These are phyloP conservation scores for Amblyjoppa proteus DNA, from an alignment of 2,888 invertebrate genomes.

Conservation along the genomic window DNA sequence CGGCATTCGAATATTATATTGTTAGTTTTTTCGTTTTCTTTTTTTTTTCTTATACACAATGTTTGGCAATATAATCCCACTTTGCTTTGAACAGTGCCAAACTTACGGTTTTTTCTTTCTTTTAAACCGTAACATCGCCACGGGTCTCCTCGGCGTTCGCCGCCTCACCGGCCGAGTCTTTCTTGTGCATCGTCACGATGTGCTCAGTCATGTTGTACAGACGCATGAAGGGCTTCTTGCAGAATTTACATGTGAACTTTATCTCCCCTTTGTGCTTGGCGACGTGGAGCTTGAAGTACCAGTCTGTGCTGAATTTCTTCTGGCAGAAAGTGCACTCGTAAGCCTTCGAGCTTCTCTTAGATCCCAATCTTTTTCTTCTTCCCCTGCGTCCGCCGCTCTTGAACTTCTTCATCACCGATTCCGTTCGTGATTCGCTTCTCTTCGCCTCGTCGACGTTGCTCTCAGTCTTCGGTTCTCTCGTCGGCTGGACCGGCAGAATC, in stretches of 20 bases:
- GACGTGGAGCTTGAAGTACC: slow-evolving; percentile 82
- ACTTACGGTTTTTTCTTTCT: slow-evolving; percentile 15
- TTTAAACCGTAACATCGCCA: slow-evolving; percentile 24
- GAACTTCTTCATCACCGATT: slow-evolving; percentile 37
- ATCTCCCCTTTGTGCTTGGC: slow-evolving; percentile 79
- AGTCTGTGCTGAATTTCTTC: slow-evolving; percentile 81
- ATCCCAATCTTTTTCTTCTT: slow-evolving; percentile 57
- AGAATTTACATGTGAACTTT: slow-evolving; percentile 77
- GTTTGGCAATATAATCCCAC: slow-evolving; percentile 32
- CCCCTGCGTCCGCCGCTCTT: slow-evolving; percentile 57
- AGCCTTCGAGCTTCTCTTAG: slow-evolving; percentile 69
- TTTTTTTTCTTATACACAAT: slow-evolving; percentile 19
- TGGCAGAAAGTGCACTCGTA: slow-evolving; percentile 79
- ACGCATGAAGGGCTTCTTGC: slow-evolving; percentile 78
- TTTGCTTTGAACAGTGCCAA: slow-evolving; percentile 12
- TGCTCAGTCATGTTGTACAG: slow-evolving; percentile 79
- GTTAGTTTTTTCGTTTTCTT: slow-evolving; percentile 3
- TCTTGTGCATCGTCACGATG: slow-evolving; percentile 73
- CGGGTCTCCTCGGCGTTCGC: slow-evolving; percentile 27
- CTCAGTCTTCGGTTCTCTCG: slow-evolving; percentile 9
- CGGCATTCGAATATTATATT: slow-evolving; percentile 22
- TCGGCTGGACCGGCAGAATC: slow-evolving; percentile 5
- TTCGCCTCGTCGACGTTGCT: not conserved
- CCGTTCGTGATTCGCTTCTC: slow-evolving; percentile 26
- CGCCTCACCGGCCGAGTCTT: slow-evolving; percentile 33